phyloP scores from a whole-genome alignment of 2,888 invertebrate genomes.

The Atethmia centrago region DNA sequence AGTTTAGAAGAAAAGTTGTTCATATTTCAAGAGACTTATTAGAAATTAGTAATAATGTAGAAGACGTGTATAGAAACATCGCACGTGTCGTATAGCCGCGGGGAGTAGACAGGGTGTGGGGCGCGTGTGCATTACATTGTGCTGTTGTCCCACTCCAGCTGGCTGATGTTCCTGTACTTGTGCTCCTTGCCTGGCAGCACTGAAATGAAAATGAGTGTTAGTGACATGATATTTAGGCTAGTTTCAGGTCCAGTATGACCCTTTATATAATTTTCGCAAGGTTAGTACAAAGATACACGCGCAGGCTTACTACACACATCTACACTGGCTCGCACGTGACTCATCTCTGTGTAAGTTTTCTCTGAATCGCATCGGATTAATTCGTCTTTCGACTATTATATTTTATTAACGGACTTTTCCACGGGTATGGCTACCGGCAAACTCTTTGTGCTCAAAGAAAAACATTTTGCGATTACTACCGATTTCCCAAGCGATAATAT shows the following conservation, averaged over 20 bases:
- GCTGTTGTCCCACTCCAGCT: constrained; percentile 95
- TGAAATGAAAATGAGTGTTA: constrained; percentile 58
- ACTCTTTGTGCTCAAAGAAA: too few relatives aligned
- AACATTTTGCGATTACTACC: too few relatives aligned
- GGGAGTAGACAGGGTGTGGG: constrained; percentile 61
- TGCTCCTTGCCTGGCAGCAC: constrained; percentile 89
- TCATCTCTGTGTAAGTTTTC: too few relatives aligned
- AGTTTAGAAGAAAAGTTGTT: not conserved
- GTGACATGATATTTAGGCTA: not conserved
- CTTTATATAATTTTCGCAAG: too few relatives aligned
- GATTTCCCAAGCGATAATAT: too few relatives aligned
- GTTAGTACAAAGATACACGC: too few relatives aligned
- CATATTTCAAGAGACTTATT: not conserved
- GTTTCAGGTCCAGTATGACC: not conserved
- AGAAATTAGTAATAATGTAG: constrained; percentile 8
- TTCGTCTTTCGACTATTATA: too few relatives aligned
- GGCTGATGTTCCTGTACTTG: constrained; percentile 94
- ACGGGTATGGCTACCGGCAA: too few relatives aligned
- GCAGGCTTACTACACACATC: too few relatives aligned
- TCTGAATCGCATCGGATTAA: too few relatives aligned
- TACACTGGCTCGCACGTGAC: too few relatives aligned
- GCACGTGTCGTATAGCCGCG: constrained; percentile 45
- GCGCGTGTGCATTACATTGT: constrained; percentile 91
- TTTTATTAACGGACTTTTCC: too few relatives aligned
- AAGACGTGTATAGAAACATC: constrained; percentile 59